Base-by-base conservation (phyloP, 2,888 invertebrate genomes). In the Itoplectis maculator region DNA sequence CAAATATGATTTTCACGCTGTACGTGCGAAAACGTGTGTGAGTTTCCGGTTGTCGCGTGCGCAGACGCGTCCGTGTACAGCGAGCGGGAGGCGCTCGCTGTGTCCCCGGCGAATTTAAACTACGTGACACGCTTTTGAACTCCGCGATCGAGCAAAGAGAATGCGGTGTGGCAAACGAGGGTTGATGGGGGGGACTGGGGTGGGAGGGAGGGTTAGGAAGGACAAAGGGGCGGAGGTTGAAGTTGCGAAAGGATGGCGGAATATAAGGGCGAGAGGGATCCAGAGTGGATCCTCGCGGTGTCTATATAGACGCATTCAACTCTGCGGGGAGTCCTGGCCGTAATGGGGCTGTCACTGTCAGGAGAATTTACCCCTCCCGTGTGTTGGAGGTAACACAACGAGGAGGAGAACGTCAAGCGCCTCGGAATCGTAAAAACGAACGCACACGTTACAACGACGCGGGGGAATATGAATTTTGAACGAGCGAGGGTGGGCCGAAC, bases 291-390 rank as follows among this genome's bases (percentile, higher is more conserved):
- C 72, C 72, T 63, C 20, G 9, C 5, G 20, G 29, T 3, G 20
- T 29, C 8, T 51, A 51, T 65, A 69, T 23, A 54, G 8, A 69
- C 13, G 35, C 59, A 45, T 66, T 45, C 51, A 49, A 42, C 63
- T 74, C 51, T 68, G 56, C 66, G 13, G 45, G 56, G 45, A 69
- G 40, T 69, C 68, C 15, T 23, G 20, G 69, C 47, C 9, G 45
- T 77, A 77, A 77, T 77, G 42, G 69, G 69, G 61, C 69, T 77
- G 77, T 77, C 77, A 69, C 69, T 69, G 77, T 77, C 77, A 77
- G 77, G 51, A 15, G 40, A 69, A 56, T 69, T 77, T 69, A 69
- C 69, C 68, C 61, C 69, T 77, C 68, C 40, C 56, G 40, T 40
- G 40, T 40, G 29, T 56, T 56, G 70, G 51, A 29, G 29, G 54